Base-by-base conservation (phyloP, 2,113 vertebrate species). In the Eira barbara region DNA sequence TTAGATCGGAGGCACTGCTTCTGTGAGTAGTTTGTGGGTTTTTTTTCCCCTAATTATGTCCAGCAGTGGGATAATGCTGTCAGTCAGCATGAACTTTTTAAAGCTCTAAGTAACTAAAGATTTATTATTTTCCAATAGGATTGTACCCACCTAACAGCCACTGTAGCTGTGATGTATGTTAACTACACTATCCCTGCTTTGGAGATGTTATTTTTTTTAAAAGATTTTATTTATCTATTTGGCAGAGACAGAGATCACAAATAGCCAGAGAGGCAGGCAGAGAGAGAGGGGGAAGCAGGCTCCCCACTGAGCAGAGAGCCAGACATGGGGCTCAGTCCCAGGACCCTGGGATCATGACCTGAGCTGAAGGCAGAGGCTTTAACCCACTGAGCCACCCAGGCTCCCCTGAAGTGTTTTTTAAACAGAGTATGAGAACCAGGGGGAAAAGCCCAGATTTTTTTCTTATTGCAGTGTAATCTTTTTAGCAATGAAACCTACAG, bases 81-180 rank as follows among this genome's bases (percentile, higher is more conserved):
- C 25, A 95, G 2, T 94, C 27, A 73, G 29, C 52, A 34, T 90
- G 52, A 96, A 67, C 29, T 91, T 96, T 79, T 92, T 82, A 94
- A 93, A 96, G 71, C 65, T 90, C 59, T 71, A 90, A 59, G 25
- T 98, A 83, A 78, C 47, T 67, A 47, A 97, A 95, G 52, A 27
- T 93, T 6, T 59, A 36, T 59, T 74, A 39, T 69, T 95, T 91
- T 95, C 84, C 87, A 94, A 25, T 94, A 91, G 82, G n/a, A 31
- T 85, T 91, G 20, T 73, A 76, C 34, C 82, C 47, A 74, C 79
- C 36, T 95, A 74, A 67, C 18, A 95, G 47, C 23, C 39, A 61
- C 14, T 3, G 13, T 45, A 73, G 29, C 59, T 84, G 76, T 84
- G 29, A 76, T 90, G 67, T 25, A 8, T 92, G 57, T 59, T 84